Evolutionary conservation across 2,888 invertebrate genomes (phyloP), one percentile per base, ranked within the genome.

Genomic region (Carabus problematicus): DNA sequence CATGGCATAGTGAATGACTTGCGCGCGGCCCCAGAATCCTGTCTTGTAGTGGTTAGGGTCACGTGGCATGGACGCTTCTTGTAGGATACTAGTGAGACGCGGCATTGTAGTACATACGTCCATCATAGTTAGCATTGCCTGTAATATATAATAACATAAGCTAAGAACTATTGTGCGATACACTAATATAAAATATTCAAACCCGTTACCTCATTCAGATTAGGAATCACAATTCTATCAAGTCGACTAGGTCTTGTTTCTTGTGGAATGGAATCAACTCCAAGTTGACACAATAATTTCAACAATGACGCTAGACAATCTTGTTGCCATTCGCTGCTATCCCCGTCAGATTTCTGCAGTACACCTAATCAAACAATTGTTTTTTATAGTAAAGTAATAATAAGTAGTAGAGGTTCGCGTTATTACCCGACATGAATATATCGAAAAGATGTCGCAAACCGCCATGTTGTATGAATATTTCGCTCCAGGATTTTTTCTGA

Each of bases 311-410:
- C 95, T 39, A 97, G 84, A 77, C 96, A 97, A 79, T 97, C 97
- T 79, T 96, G 96, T 66, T 95, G 90, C 97, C 97, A 97, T 82
- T 97, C 94, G 75, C 90, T 90, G 73, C 94, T 92, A 63, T 92
- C 89, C 19, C 89, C 89, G 42, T 86, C 86, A 64, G 89, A 88
- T 71, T 85, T 85, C 83, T 94, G 93, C 71, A 94, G 80, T 47
- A 89, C 88, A 49, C 92, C 88, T 88, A 71, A 47, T 75, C 73
- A 69, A 55, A 58, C 60, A 29, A 29, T n/a, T 54, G 16, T 41
- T 59, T 16, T 12, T 11, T 43, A 71, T 52, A 9, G 16, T n/a
- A n/a, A n/a, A n/a, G n/a, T n/a, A n/a, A 61, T 56, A 60, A 41
- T 40, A 52, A 19, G 3, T 70, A 16, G 16, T 72, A 75, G 76